phyloP scores from a whole-genome alignment of 2,113 vertebrate species.

The Barnardius zonarius region DNA sequence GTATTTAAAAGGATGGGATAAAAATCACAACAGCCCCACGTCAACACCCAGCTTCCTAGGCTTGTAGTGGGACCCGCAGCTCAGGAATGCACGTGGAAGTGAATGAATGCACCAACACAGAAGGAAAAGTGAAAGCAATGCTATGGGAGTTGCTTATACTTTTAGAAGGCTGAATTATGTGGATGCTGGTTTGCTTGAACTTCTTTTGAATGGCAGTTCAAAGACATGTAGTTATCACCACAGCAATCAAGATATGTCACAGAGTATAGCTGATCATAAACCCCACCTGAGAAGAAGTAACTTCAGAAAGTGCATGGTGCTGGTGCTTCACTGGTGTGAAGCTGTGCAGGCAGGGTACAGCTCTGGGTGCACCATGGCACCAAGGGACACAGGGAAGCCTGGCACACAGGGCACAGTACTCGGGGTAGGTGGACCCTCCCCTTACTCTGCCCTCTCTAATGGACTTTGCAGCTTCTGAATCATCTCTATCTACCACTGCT shows the following conservation, averaged over 20 bases:
- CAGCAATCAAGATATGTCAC: not conserved
- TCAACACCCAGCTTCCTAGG: not conserved
- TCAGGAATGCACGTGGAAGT: not conserved
- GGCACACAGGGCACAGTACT: not conserved
- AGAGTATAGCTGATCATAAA: not conserved
- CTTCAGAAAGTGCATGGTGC: not conserved
- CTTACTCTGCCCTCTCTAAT: not conserved
- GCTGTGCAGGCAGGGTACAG: too few species aligned
- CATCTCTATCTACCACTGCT: not conserved
- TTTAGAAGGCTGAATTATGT: not conserved
- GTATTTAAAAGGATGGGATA: not conserved
- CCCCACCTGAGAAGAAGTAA: not conserved
- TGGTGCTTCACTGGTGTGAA: not conserved
- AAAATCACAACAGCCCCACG: not conserved
- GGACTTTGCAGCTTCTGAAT: not conserved
- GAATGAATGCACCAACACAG: not conserved
- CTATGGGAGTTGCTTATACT: not conserved
- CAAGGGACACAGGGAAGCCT: fast-evolving
- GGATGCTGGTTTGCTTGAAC: not conserved
- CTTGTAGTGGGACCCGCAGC: not conserved
- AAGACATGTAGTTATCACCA: not conserved
- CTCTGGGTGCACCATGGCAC: not conserved
- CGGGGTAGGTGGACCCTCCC: not conserved
- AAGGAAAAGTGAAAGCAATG: not conserved
- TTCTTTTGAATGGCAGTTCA: not conserved